Evolutionary conservation across 2,113 vertebrate genomes (phyloP), one percentile per base, ranked within the genome.

Genomic region (Microtus oregoni): DNA sequence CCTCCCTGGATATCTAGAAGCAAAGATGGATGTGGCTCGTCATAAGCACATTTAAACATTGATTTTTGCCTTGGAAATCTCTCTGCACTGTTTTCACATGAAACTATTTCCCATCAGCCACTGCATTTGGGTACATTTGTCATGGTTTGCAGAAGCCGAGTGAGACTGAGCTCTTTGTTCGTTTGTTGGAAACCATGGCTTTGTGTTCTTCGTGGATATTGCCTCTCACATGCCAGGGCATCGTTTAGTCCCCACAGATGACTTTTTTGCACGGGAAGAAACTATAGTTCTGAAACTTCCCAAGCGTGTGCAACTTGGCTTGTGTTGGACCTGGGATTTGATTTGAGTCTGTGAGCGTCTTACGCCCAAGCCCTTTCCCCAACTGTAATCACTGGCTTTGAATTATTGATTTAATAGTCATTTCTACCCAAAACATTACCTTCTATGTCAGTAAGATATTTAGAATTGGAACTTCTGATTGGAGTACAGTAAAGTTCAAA

Each of bases 61-160:
- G 2, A 44, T 65, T 95, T 72, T 86, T 50, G 58, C 44, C 79
- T 91, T 87, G 78, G 83, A 88, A 32, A 73, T 94, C 32, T 55
- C 79, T 44, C 55, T 91, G 41, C 17, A 91, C 86, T 93, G 68
- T 94, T 97, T 97, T 81, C 79, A 88, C 65, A 68, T 82, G 68
- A 83, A 88, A 72, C 15, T 83, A 67, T 90, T 92, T 92, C n/a
- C 32, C 38, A 35, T 41, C 20, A 28, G 65, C 44, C 26, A 55
- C 58, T 1, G 4, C 76, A 68, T 92, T 89, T 41, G 47, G 77
- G 77, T n/a, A 58, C 9, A 52, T 52, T 67, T 91, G 41, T 81
- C 41, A n/a, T 38, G 19, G n/a, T 82, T 83, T 52, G 89, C 90
- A 83, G 77, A 35, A 61, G 24, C 14, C 55, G 85, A 87, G 41